Evolutionary conservation across 2,888 invertebrate species (phyloP).

Genomic region (Spicauda simplicius): DNA sequence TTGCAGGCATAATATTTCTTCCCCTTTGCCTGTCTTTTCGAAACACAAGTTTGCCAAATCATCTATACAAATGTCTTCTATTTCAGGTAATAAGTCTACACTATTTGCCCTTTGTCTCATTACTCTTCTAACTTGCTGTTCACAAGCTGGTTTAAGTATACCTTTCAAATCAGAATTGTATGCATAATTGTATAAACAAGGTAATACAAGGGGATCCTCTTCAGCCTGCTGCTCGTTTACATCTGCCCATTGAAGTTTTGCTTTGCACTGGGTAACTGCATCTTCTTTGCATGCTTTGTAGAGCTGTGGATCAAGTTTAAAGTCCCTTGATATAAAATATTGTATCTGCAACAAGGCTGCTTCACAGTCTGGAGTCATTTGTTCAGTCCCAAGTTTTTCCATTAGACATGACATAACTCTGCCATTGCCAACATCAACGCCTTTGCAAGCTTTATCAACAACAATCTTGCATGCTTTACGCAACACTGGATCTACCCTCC

Average conservation of each 20-base stretch:
- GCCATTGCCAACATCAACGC: conserved; percentile 90
- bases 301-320: conserved; percentile 94
- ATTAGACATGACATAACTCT: conserved; percentile 96
- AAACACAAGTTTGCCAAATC: conserved; percentile 94
- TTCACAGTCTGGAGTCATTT: conserved; percentile 96
- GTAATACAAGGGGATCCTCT: conserved; percentile 92
- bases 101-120: conserved; percentile 97
- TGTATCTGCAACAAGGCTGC: conserved; percentile 97
- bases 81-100: conserved; percentile 96
- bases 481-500: conserved; percentile 96
- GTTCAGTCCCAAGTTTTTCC: conserved; percentile 93
- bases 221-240: conserved; percentile 88
- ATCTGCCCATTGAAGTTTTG: conserved; percentile 90
- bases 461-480: conserved; percentile 94
- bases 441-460: conserved; percentile 90
- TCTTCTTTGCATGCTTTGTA: conserved; percentile 95
- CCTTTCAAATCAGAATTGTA: conserved; percentile 80
- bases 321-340: conserved; percentile 98
- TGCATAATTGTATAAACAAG: conserved; percentile 94
- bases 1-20: conserved; percentile 97
- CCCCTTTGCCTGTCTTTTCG: conserved; percentile 93
- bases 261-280: conserved; percentile 92
- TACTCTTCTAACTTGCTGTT: conserved; percentile 93
- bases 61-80: conserved; percentile 95
- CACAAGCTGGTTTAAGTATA: conserved; percentile 86